phyloP scores from a whole-genome alignment of 2,888 invertebrate genomes.

The Pristionchus maxplancki region DNA sequence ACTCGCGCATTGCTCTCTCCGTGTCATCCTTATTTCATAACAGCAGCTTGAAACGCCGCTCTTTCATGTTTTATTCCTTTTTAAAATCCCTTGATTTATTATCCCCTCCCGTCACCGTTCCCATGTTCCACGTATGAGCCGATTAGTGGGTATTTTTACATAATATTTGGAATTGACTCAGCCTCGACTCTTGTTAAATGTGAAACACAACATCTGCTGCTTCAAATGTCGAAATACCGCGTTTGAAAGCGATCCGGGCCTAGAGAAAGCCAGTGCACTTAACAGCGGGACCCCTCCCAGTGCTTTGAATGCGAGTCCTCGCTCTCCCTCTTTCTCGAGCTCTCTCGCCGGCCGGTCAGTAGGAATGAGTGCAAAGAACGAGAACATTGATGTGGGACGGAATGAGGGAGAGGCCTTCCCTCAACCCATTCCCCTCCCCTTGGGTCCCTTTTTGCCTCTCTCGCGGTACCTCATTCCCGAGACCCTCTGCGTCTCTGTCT shows the following conservation, averaged over 20 bases:
- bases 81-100: neutral
- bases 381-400: neutral
- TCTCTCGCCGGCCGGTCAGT: neutral
- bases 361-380: neutral
- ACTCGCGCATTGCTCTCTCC: no score
- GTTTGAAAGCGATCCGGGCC: neutral
- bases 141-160: no score
- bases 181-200: no score
- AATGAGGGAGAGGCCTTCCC: neutral
- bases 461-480: constrained; percentile 4
- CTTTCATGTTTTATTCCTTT: neutral
- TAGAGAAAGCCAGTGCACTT: neutral
- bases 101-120: no score
- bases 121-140: no score
- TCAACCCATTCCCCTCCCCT: no score
- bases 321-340: neutral
- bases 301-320: neutral
- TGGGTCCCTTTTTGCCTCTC: neutral
- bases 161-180: no score
- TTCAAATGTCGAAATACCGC: no score
- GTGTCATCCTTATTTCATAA: neutral
- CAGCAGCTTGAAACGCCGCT: neutral
- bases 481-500: neutral
- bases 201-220: no score
- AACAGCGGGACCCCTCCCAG: neutral